These are phyloP conservation scores for Acronicta psi DNA, from an alignment of 2,888 invertebrate genomes.

Conservation along the genomic window DNA sequence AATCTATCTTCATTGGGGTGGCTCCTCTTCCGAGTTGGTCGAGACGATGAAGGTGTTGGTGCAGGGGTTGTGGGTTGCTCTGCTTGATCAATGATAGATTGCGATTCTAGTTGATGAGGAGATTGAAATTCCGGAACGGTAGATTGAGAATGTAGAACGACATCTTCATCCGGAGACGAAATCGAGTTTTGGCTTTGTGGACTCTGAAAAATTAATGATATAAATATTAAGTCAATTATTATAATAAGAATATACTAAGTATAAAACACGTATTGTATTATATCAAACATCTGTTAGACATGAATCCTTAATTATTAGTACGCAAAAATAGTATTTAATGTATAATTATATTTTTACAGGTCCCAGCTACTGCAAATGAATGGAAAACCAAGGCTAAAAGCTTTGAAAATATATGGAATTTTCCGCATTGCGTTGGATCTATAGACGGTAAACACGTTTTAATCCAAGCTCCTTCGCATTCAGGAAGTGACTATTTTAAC, in stretches of 20 bases:
- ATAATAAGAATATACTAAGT: conserved; percentile 17
- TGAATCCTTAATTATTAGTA: conserved; percentile 27
- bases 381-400: conserved; percentile 33
- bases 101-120: conserved; percentile 38
- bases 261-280: conserved; percentile 36
- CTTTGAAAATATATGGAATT: conserved; percentile 36
- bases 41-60: conserved; percentile 38
- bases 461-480: conserved; percentile 36
- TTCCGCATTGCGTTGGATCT: conserved; percentile 37
- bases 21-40: conserved; percentile 35
- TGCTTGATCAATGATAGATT: conserved; percentile 32
- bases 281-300: conserved; percentile 40
- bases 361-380: conserved; percentile 37
- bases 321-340: conserved; percentile 31
- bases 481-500: conserved; percentile 34
- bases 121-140: conserved; percentile 35
- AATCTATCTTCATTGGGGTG: conserved; percentile 32
- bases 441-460: conserved; percentile 37
- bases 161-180: conserved; percentile 38
- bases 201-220: conserved; percentile 35
- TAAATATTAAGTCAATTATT: conserved; percentile 33
- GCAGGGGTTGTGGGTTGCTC: conserved; percentile 16
- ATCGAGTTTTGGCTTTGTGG: conserved; percentile 38
- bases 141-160: conserved; percentile 34
- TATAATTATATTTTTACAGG: conserved; percentile 37